These are phyloP conservation scores for Myodes glareolus DNA, from an alignment of 2,113 vertebrate species.

Conservation along the genomic window DNA sequence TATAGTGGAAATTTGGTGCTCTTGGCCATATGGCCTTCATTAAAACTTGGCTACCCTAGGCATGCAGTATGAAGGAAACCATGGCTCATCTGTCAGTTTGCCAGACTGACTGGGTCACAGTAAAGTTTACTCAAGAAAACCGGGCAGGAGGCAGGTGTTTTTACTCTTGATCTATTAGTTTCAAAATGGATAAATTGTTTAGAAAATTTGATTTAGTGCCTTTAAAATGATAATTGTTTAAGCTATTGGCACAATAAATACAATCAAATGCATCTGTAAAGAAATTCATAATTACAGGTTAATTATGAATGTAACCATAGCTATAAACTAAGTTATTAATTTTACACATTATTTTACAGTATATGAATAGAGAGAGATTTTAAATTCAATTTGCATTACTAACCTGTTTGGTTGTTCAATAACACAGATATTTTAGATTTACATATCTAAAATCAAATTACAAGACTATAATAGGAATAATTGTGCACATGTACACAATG, in stretches of 20 bases:
- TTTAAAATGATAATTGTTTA: not conserved
- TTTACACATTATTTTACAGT: not conserved
- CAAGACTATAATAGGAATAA: not conserved
- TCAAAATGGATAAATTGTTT: slow-evolving; percentile 31
- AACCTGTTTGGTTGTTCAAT: not conserved
- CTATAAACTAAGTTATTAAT: not conserved
- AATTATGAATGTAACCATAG: not conserved
- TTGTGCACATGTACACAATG: not conserved
- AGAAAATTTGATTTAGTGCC: slow-evolving; percentile 8
- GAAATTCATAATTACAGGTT: too few species aligned
- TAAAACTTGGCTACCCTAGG: not conserved
- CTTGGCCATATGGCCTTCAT: not conserved
- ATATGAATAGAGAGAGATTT: not conserved
- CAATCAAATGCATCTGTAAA: not conserved
- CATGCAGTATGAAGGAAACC: too few species aligned
- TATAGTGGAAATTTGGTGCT: not conserved
- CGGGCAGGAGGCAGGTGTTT: not conserved
- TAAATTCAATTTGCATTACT: not conserved
- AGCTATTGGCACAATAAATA: not conserved
- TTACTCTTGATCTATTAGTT: slow-evolving; percentile 41
- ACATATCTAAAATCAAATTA: not conserved
- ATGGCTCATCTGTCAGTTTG: too few species aligned
- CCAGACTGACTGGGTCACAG: not conserved
- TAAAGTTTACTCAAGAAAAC: not conserved
- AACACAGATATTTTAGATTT: not conserved